phyloP scores from a whole-genome alignment of 2,797 vertebrate genomes.

The Nothura maculosa region DNA sequence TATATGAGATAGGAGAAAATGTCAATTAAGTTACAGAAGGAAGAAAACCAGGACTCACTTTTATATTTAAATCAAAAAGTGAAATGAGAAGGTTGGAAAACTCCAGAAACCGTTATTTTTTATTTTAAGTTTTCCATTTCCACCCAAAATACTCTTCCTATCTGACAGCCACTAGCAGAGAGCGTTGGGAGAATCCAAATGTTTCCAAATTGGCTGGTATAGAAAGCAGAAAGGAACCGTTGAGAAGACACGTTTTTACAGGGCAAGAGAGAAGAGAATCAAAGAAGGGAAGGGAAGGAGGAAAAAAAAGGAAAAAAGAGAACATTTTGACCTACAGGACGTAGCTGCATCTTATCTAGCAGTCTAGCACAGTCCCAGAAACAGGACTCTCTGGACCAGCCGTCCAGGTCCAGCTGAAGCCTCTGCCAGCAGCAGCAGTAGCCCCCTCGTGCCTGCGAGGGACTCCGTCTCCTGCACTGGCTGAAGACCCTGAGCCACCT shows the following conservation, averaged over 20 bases:
- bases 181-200: not conserved
- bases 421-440: not conserved
- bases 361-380: not conserved
- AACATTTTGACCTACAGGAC: not conserved
- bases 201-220: not conserved
- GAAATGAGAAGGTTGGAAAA: not conserved
- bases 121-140: not conserved
- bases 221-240: not conserved
- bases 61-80: not conserved
- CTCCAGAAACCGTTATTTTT: not conserved
- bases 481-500: rapidly evolving
- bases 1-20: not conserved
- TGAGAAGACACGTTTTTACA: not conserved
- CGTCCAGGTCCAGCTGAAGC: not conserved
- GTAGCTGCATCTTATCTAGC: not conserved
- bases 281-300: no score
- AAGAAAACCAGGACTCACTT: not conserved
- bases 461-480: not conserved
- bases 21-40: not conserved
- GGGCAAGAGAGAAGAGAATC: no score
- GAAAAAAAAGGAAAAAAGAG: not conserved
- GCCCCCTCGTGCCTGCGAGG: rapidly evolving
- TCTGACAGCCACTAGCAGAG: not conserved
- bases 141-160: not conserved
- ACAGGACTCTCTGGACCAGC: not conserved